These are phyloP conservation scores for Ophraella communa DNA, from an alignment of 2,888 invertebrate genomes.

Conservation along the genomic window DNA sequence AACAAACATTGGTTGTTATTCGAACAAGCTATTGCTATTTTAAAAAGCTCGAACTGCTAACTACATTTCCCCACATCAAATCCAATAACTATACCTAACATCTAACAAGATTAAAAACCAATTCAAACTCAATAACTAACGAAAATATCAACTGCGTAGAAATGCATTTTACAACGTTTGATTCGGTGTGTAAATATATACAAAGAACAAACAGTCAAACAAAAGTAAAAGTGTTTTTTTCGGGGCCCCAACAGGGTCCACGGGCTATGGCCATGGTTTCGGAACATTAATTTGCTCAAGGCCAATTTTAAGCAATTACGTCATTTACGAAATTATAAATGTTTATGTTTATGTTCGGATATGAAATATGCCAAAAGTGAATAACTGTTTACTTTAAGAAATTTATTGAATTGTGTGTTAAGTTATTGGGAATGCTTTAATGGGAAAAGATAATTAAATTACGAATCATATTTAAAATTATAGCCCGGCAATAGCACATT, in stretches of 20 bases:
- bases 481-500: too few relatives aligned
- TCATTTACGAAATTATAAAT: conserved; percentile 6
- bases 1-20: too few relatives aligned
- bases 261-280: conserved; percentile 13
- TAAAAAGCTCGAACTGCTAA: too few relatives aligned
- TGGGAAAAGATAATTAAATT: too few relatives aligned
- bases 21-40: too few relatives aligned
- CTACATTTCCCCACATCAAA: too few relatives aligned
- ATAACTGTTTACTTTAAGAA: too few relatives aligned
- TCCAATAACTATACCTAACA: too few relatives aligned
- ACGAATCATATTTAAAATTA: too few relatives aligned
- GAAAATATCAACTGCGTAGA: conserved; percentile 6
- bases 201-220: conserved; percentile 21
- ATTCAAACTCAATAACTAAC: background rate
- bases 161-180: conserved; percentile 16
- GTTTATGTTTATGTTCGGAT: background rate
- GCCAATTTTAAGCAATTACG: conserved; percentile 28
- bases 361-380: too few relatives aligned
- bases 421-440: too few relatives aligned
- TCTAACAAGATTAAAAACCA: background rate
- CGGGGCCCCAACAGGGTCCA: conserved; percentile 35
- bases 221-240: conserved; percentile 36
- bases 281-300: conserved; percentile 23
- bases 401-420: too few relatives aligned
- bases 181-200: conserved; percentile 20